Evolutionary conservation across 1,140 invertebrate species (phyloP), one percentile per base, ranked within the genome.

Genomic region (Thalassaphorura encarpata): DNA sequence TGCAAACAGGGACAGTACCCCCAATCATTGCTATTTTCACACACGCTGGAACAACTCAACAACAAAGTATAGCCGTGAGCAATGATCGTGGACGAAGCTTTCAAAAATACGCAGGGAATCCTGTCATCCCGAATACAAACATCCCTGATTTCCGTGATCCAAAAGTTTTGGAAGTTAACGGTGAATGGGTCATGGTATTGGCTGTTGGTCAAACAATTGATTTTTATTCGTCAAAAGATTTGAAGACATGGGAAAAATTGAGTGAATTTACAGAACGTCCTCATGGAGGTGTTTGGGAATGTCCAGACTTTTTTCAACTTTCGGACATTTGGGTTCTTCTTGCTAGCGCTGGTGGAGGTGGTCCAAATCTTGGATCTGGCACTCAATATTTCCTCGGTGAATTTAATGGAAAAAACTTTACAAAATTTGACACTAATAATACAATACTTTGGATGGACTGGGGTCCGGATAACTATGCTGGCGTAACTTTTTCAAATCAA

Each of bases 211-310:
- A 60, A 18, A 29, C 21, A 27, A 45, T 63, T 2, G 18, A 2
- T 0, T 63, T 63, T 43, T 63, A 57, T 39, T 27, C 13, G 6
- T 54, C 51, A 1, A 24, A 24, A 1, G 29, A 63, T 49, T 27
- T 63, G 0, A 63, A 41, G n/a, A 41, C n/a, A 19, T 63, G 62
- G 62, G 42, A 11, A 5, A 2, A 39, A 2, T 11, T 56, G 0
- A 55, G 54, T 29, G 57, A 57, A 21, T 60, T 63, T 45, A 54
- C 23, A 2, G 16, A 57, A 39, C 57, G 62, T 11, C n/a, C 29
- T 15, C 62, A 59, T 36, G 57, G 36, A n/a, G 61, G 61, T 24
- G 57, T 60, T 28, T 63, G 57, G 57, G 62, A 63, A 43, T 63
- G 62, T 50, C 62, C 62, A 16, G 62, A 63, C 42, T 46, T 63